These are phyloP conservation scores for Heterodera carotae DNA, from an alignment of 1,140 invertebrate species.

Conservation along the genomic window DNA sequence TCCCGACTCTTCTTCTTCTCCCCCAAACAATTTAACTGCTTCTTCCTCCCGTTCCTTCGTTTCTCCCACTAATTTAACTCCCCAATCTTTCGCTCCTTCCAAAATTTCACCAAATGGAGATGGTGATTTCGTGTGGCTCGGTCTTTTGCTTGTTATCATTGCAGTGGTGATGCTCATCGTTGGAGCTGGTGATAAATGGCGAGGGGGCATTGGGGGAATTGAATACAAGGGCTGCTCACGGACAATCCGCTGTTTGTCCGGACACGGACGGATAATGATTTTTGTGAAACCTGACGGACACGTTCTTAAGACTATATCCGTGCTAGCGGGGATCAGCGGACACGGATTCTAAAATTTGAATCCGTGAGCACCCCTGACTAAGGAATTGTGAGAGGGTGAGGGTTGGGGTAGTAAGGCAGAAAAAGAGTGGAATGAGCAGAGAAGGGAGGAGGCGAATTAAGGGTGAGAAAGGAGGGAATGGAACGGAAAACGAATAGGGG, in stretches of 20 bases:
- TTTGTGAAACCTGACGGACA: no score
- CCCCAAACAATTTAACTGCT: neutral
- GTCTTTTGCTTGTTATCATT: conserved; percentile 23
- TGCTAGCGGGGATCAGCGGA: no score
- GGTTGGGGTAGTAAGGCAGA: neutral
- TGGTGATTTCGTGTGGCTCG: conserved; percentile 11
- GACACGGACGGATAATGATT: no score
- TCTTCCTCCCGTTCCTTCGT: neutral
- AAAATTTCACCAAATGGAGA: neutral
- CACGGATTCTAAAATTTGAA: no score
- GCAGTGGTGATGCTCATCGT: conserved; percentile 22
- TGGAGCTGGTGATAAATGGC: neutral
- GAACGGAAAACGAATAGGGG: no score
- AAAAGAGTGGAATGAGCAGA: neutral
- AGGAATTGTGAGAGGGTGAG: neutral
- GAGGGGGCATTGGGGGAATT: neutral
- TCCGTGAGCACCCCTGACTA: no score
- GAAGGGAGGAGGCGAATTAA: neutral
- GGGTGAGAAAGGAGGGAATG: no score
- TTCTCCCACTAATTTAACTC: neutral
- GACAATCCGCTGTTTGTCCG: no score
- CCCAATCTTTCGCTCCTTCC: neutral
- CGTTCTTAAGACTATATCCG: no score
- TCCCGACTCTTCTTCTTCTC: neutral
- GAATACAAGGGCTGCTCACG: neutral